phyloP scores from a whole-genome alignment of 1,140 invertebrate genomes.

The Scaptomyza montana region DNA sequence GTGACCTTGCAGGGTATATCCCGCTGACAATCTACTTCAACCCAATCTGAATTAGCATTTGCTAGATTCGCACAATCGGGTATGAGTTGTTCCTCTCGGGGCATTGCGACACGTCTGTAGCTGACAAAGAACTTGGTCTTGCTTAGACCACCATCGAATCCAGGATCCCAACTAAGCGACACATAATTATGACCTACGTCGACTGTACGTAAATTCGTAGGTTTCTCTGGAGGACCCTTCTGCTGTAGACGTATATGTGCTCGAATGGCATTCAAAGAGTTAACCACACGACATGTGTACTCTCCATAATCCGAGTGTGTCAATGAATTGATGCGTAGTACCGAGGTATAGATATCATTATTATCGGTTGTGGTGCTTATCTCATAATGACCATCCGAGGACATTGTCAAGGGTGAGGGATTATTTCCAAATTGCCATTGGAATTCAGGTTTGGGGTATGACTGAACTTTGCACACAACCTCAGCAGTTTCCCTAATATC shows the following conservation, averaged over 20 bases:
- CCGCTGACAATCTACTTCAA: slow-evolving; percentile 92
- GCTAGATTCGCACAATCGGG: slow-evolving; percentile 87
- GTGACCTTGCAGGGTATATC: slow-evolving; percentile 95
- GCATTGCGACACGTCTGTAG: slow-evolving; percentile 87
- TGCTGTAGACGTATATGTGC: slow-evolving; percentile 92
- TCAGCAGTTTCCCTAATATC: slow-evolving; percentile 92
- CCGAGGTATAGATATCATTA: slow-evolving; percentile 93
- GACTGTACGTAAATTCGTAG: slow-evolving; percentile 88
- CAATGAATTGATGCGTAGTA: slow-evolving; percentile 90
- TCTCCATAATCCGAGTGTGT: slow-evolving; percentile 93
- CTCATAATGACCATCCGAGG: slow-evolving; percentile 93
- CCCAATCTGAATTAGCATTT: slow-evolving; percentile 87
- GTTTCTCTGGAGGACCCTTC: slow-evolving; percentile 93
- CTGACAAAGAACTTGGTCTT: slow-evolving; percentile 94
- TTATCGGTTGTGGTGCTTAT: slow-evolving; percentile 91
- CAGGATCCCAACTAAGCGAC: slow-evolving; percentile 91
- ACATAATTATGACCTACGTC: slow-evolving; percentile 91
- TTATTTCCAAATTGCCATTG: slow-evolving; percentile 94
- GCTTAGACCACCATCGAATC: slow-evolving; percentile 94
- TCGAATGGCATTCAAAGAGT: slow-evolving; percentile 89
- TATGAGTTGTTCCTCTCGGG: slow-evolving; percentile 86
- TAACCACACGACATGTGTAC: slow-evolving; percentile 93
- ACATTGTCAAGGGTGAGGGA: slow-evolving; percentile 88
- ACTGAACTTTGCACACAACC: slow-evolving; percentile 94
- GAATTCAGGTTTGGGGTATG: slow-evolving; percentile 95